Base-by-base conservation (phyloP, 2,797 vertebrate genomes). In the Micromesistius poutassou region DNA sequence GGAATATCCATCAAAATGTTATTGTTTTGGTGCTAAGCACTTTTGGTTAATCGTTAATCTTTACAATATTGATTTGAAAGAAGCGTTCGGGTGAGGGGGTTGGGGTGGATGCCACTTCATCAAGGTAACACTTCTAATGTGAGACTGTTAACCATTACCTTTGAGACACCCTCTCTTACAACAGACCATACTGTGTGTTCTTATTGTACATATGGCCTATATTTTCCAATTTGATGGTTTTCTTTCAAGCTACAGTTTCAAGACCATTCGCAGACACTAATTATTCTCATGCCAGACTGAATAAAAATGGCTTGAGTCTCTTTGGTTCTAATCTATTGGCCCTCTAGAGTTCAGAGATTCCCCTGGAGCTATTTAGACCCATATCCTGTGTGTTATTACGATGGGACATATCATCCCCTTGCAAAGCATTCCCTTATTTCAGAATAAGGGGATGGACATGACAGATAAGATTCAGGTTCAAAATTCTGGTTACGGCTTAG, bases 1-100 rank as follows among this genome's bases (percentile, higher is more conserved):
- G 31, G 46, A 79, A 87, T 80, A 91, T 88, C 84, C 84, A 88
- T 92, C 90, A 90, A 77, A 87, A 80, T 79, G 78, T 83, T 89
- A 81, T 84, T 83, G 81, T 82, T 81, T 84, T 81, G 78, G 81
- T 81, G 83, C 82, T 88, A 85, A 82, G 82, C 79, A 42, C 77
- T 78, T 55, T 80, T 77, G 74, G 89, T 93, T 92, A 92, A 93
- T 92, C 79, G 83, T 90, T 91, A 89, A 84, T 81, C 30, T 14
- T 79, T 77, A 82, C 74, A 83, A 80, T 78, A 78, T 72, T 40
- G 78, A 77, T 1, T 35, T 81, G 74, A 72, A 74, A 62, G 74
- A 35, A 83, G 79, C 62, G 81, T 71, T 77, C 72, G 77, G 74
- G 38, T 79, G 73, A 78, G 79, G 6, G 14, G 46, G 46, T 13